Evolutionary conservation across 2,888 invertebrate species (phyloP).

Genomic region (Argyresthia albistria): DNA sequence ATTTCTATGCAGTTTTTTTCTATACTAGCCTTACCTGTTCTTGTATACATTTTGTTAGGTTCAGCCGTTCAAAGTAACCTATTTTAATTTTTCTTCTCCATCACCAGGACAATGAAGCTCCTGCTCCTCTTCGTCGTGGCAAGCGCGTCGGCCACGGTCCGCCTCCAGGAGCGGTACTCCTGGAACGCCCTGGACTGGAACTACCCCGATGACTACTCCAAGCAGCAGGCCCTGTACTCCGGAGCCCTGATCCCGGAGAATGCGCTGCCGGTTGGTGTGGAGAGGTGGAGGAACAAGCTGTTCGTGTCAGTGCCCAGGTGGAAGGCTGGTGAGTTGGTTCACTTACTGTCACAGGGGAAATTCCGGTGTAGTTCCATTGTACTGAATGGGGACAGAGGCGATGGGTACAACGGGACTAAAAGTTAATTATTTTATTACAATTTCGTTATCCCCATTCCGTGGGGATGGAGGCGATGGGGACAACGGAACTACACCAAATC

Average conservation of each 20-base stretch:
- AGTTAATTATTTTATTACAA: too few species aligned
- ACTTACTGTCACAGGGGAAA: too few species aligned
- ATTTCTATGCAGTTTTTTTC: too few species aligned
- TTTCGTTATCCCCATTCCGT: too few species aligned
- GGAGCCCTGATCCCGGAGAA: slow-evolving; percentile 83
- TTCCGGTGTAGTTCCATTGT: too few species aligned
- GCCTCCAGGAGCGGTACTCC: slow-evolving; percentile 79
- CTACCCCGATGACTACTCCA: slow-evolving; percentile 75
- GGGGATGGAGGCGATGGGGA: too few species aligned
- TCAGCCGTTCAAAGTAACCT: neutral
- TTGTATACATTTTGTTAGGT: too few species aligned
- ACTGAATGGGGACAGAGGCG: too few species aligned
- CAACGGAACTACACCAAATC: too few species aligned
- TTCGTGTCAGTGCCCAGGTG: slow-evolving; percentile 88
- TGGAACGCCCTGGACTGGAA: slow-evolving; percentile 86
- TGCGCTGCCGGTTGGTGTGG: slow-evolving; percentile 86
- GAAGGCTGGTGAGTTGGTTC: slow-evolving; percentile 75
- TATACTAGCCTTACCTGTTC: too few species aligned
- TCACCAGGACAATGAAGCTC: neutral
- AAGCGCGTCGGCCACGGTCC: slow-evolving; percentile 47
- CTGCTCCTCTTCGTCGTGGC: slow-evolving; percentile 31
- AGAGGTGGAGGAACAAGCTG: slow-evolving; percentile 85
- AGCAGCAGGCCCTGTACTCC: slow-evolving; percentile 75
- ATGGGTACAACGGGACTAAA: too few species aligned
- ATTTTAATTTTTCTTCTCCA: neutral